A percentile compares a stretch with the other conserved stretches of the same genome.
Conservation (phyloP, 1,140 invertebrate species). For the Panagrolaimus sp. region DNA sequence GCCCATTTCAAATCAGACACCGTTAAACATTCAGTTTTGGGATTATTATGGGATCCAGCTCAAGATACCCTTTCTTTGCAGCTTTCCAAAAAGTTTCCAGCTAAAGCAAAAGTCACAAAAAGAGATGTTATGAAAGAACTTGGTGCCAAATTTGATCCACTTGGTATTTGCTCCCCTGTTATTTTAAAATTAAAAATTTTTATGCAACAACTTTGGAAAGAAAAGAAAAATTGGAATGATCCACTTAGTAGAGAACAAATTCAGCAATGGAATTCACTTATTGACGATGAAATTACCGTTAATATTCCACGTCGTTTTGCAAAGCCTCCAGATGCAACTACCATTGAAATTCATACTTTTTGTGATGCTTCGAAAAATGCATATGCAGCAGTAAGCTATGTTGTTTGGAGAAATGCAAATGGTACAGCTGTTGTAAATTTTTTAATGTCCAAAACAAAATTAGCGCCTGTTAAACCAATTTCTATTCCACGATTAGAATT, state of each 20-base stretch:
- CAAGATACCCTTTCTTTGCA: neutral
- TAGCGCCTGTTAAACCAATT: too few relatives aligned
- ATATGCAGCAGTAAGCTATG: too few relatives aligned
- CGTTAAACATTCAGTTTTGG: neutral
- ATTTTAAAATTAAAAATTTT: neutral
- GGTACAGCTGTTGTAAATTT: too few relatives aligned
- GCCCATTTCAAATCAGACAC: too few relatives aligned
- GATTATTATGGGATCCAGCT: neutral
- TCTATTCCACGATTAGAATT: too few relatives aligned
- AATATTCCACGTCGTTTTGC: neutral
- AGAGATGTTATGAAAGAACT: neutral
- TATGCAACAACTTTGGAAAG: neutral
- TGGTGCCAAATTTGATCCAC: neutral
- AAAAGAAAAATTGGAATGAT: neutral
- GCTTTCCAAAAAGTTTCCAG: neutral
- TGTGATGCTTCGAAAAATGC: too few relatives aligned
- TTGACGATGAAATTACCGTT: neutral
- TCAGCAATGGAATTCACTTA: neutral
- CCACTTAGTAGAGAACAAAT: neutral
- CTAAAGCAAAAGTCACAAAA: neutral
- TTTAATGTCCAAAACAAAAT: too few relatives aligned
- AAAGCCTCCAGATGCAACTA: too few relatives aligned
- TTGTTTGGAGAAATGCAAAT: too few relatives aligned
- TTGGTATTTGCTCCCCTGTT: neutral
- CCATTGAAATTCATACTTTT: too few relatives aligned